These are phyloP conservation scores for Neodiprion virginianus DNA, from an alignment of 1,140 invertebrate genomes.

Conservation along the genomic window DNA sequence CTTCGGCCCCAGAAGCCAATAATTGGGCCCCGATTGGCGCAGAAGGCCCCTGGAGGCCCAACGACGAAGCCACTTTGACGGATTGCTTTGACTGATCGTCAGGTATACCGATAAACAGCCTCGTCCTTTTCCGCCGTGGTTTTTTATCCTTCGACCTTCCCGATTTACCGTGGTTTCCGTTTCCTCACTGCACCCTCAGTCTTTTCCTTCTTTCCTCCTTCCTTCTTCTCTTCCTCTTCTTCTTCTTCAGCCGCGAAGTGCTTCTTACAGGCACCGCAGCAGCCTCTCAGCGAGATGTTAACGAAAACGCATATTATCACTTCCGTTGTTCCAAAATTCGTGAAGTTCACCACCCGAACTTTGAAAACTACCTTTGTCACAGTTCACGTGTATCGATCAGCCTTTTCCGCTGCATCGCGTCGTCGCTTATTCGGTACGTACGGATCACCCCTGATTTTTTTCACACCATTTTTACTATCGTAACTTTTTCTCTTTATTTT, in stretches of 20 bases:
- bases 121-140: conserved; percentile 31
- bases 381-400: not conserved
- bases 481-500: too few relatives aligned
- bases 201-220: conserved; percentile 29
- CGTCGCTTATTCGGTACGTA: too few relatives aligned
- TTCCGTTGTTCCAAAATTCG: too few relatives aligned
- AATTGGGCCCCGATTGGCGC: conserved; percentile 61
- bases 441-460: too few relatives aligned
- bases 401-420: too few relatives aligned
- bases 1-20: conserved; percentile 55
- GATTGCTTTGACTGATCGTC: conserved; percentile 52
- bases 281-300: too few relatives aligned
- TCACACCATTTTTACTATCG: too few relatives aligned
- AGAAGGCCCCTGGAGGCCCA: conserved; percentile 61
- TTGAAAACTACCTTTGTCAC: not conserved
- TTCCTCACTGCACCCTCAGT: not conserved
- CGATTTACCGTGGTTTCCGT: too few relatives aligned
- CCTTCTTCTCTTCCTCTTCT: conserved; percentile 24
- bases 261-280: too few relatives aligned
- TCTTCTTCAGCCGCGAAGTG: conserved; percentile 22
- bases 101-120: conserved; percentile 48
- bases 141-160: not conserved
- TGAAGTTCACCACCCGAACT: too few relatives aligned
- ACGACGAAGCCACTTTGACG: conserved; percentile 65
- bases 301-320: too few relatives aligned